Base-by-base conservation (phyloP, 1,140 invertebrate genomes). In the Meloidogyne exigua region DNA sequence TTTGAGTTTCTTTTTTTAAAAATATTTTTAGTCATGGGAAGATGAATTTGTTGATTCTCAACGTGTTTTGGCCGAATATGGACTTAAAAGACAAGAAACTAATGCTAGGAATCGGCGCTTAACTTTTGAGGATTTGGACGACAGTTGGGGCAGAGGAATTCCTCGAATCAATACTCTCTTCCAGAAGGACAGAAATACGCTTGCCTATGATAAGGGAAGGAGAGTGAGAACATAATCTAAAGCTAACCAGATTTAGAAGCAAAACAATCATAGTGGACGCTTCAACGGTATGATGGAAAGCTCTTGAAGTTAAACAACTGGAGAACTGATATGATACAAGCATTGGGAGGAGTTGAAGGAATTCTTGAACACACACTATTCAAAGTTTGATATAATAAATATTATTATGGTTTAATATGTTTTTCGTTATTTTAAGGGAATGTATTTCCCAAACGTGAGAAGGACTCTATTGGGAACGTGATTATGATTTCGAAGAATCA, bases 191-290 rank as follows among this genome's bases (percentile, higher is more conserved):
- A 90, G 96, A 72, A 97, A 99, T 87, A 99, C 96, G 0, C 90
- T 99, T 23, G 96, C 96, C 1, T 99, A 99, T 86, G 97, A 99
- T 88, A 99, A 99, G 88, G 97, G 97, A 12, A 99, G 96, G 96
- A 91, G 96, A 85, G 97, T 99, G 68, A 90, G 97, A 77, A 99
- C 96, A 0, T 95, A 99, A 88, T 99, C 98, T 88, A 99, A 99
- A 88, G 94, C 96, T 86, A 99, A 97, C 88, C 96, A 92, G 91
- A 94, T 96, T 2, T 89, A 99, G 66, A 99, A 99, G 87, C 97
- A 99, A 89, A 99, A 99, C 96, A 96, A 0, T 99, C 99, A 91
- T 97, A 95, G 95, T 97, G 95, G 95, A 97, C 95, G 0, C 95
- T 97, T 90, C 95, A 97, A 87, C 90, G 95, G 39, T 86, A 87